A percentile compares a stretch with the other conserved stretches of the same genome.
These are phyloP conservation scores for Trissoscelio sp. DNA, from an alignment of 2,888 invertebrate species.

Conservation along the genomic window DNA sequence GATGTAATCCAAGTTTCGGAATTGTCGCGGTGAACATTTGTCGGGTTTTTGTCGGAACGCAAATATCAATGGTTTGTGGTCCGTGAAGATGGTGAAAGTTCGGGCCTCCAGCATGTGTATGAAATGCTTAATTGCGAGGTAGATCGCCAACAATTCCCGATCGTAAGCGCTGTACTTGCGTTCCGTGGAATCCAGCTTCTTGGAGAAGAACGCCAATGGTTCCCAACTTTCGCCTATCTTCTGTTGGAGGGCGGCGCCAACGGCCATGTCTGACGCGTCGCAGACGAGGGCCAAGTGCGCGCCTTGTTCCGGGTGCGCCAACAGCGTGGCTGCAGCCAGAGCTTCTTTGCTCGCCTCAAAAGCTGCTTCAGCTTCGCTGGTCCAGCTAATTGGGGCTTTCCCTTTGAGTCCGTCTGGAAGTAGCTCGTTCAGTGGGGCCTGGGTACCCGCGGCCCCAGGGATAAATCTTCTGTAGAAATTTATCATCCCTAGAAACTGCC, in stretches of 20 bases:
- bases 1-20: too few relatives aligned
- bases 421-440: constrained; percentile 77
- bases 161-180: constrained; percentile 72
- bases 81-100: too few relatives aligned
- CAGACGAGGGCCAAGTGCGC: background rate
- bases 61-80: too few relatives aligned
- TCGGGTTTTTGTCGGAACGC: too few relatives aligned
- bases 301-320: background rate
- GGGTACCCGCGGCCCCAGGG: constrained; percentile 75
- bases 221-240: background rate
- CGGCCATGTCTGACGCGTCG: background rate
- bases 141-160: constrained; percentile 70
- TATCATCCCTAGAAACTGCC: constrained; percentile 78
- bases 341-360: background rate
- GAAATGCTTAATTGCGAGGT: too few relatives aligned
- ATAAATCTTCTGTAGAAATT: constrained; percentile 80
- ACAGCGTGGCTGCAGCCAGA: background rate
- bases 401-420: too few relatives aligned
- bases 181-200: constrained; percentile 67
- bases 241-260: background rate
- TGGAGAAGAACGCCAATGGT: background rate
- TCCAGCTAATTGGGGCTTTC: background rate
- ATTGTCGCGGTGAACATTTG: too few relatives aligned
- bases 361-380: background rate
- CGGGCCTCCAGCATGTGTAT: too few relatives aligned